phyloP scores from a whole-genome alignment of 2,113 vertebrate genomes.

The Odocoileus virginianus region DNA sequence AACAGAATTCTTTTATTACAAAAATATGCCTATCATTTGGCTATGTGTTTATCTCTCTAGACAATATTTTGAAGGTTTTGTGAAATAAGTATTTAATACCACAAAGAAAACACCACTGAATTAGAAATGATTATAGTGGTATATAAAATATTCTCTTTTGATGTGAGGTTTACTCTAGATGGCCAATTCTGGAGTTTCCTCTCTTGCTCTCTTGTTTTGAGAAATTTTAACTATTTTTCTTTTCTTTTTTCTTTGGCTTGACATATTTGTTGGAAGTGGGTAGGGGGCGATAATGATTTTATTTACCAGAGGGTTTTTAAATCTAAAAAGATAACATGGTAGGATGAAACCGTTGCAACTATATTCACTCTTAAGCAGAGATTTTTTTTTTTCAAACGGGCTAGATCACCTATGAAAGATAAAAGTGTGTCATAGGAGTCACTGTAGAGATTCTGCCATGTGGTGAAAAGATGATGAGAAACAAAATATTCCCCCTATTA shows the following conservation, averaged over 20 bases:
- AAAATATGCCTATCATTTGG: slow-evolving; percentile 41
- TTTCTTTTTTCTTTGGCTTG: neutral
- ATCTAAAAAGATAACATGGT: neutral
- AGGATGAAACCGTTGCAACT: neutral
- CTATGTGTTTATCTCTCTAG: neutral
- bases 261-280: neutral
- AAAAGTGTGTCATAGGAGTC: neutral
- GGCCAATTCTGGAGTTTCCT: neutral
- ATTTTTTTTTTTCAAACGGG: neutral
- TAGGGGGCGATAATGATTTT: neutral
- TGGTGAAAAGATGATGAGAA: neutral
- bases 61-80: neutral
- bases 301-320: neutral
- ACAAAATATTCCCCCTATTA: neutral
- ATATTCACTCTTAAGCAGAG: neutral
- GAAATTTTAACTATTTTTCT: neutral
- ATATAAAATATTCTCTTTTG: slow-evolving; percentile 15
- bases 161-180: neutral
- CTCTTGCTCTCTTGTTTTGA: neutral
- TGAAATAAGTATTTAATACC: slow-evolving; percentile 46
- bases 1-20: slow-evolving; percentile 4
- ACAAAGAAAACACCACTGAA: neutral
- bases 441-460: neutral
- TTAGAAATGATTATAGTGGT: slow-evolving; percentile 22
- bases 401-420: neutral